phyloP scores from a whole-genome alignment of 2,113 vertebrate species.

The Ciconia boyciana region DNA sequence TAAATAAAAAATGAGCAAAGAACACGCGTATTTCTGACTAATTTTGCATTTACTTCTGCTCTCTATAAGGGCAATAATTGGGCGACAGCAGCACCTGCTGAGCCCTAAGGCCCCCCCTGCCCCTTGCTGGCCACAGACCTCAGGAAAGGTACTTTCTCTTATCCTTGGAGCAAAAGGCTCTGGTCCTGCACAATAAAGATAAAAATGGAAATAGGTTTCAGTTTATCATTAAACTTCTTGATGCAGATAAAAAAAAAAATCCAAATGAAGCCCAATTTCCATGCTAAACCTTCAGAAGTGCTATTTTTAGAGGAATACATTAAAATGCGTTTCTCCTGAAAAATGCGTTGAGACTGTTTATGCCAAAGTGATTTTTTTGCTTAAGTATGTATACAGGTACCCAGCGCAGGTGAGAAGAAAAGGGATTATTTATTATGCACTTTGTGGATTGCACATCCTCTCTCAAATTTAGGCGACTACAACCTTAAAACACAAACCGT shows the following conservation, averaged over 20 bases:
- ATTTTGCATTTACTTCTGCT: background rate
- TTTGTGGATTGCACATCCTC: background rate
- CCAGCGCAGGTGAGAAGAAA: background rate
- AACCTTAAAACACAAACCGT: background rate
- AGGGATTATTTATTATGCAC: background rate
- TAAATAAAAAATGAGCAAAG: background rate
- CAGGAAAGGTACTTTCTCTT: background rate
- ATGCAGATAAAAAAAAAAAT: background rate
- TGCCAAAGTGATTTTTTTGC: background rate
- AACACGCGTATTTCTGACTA: background rate
- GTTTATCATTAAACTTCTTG: background rate
- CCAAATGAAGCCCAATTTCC: background rate
- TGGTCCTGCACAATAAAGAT: background rate
- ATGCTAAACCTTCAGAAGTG: background rate
- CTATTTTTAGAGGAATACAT: background rate
- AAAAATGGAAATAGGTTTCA: background rate
- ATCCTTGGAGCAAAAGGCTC: background rate
- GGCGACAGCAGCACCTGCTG: background rate
- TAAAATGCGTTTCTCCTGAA: background rate
- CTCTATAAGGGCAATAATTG: accelerated
- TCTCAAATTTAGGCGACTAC: background rate
- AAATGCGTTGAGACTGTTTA: background rate
- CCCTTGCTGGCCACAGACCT: background rate
- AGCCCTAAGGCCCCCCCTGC: background rate
- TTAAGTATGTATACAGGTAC: background rate